phyloP scores from a whole-genome alignment of 2,797 vertebrate species.

The Leptatherina wallacei region DNA sequence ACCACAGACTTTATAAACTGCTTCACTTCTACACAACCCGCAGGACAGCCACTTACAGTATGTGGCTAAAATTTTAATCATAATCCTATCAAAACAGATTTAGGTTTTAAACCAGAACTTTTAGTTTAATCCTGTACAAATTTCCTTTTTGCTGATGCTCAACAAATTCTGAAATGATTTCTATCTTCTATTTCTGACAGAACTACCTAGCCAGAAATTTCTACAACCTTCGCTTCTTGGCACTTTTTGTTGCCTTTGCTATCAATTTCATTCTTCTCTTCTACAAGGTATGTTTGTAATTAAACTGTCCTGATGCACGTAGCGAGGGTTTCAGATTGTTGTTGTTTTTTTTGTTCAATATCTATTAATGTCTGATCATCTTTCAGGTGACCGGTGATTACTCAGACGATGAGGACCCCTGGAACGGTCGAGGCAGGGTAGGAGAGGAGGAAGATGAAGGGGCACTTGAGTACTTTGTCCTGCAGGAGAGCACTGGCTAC shows the following conservation, averaged over 20 bases:
- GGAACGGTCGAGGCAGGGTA: slow-evolving; percentile 86
- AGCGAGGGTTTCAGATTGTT: neutral
- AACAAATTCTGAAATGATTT: neutral
- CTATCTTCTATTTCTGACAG: slow-evolving; percentile 76
- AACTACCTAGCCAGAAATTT: slow-evolving; percentile 98
- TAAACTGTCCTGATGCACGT: neutral
- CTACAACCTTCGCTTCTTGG: slow-evolving; percentile 97
- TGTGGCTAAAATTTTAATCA: neutral
- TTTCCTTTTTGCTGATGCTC: neutral
- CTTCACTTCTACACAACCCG: neutral
- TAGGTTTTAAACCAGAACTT: neutral
- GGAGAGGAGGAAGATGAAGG: slow-evolving; percentile 90
- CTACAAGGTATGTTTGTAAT: slow-evolving; percentile 90
- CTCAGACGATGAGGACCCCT: slow-evolving; percentile 88
- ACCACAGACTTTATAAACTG: neutral
- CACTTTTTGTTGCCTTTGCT: slow-evolving; percentile 97
- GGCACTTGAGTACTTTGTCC: slow-evolving; percentile 93
- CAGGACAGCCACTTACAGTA: neutral
- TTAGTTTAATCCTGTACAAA: neutral
- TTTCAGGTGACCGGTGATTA: slow-evolving; percentile 94
- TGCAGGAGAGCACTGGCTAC: slow-evolving; percentile 97
- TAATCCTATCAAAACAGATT: no score
- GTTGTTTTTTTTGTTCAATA: neutral
- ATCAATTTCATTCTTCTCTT: slow-evolving; percentile 99
- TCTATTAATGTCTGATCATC: neutral